Conservation (phyloP, 1,140 invertebrate genomes). For the Polypedilum pembai region DNA sequence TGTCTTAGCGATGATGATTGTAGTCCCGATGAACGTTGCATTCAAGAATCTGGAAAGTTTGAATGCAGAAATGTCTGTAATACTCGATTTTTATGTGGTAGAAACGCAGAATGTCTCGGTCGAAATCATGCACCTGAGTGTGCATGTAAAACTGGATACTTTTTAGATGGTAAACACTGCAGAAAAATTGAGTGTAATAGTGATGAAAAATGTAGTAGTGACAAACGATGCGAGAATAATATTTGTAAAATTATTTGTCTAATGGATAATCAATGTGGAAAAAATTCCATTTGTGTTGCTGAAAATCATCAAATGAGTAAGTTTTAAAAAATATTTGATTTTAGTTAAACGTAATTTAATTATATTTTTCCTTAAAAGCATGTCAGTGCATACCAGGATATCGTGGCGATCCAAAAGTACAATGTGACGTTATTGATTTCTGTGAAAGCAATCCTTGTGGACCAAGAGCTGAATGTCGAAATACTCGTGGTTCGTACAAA, state of each 20-base stretch:
- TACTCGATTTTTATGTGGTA: slow-evolving; percentile 60
- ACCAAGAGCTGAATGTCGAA: slow-evolving; percentile 72
- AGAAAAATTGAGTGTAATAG: slow-evolving; percentile 64
- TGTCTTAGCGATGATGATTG: slow-evolving; percentile 66
- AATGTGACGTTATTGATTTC: slow-evolving; percentile 69
- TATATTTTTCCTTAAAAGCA: slow-evolving; percentile 41
- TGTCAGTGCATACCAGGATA: slow-evolving; percentile 82
- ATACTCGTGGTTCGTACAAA: slow-evolving; percentile 69
- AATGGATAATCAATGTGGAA: slow-evolving; percentile 66
- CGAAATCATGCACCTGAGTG: slow-evolving; percentile 64
- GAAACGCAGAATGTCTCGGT: slow-evolving; percentile 68
- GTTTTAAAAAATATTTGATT: neutral
- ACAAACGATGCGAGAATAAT: slow-evolving; percentile 71
- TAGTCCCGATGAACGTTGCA: slow-evolving; percentile 56
- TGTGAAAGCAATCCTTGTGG: slow-evolving; percentile 72
- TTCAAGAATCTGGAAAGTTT: slow-evolving; percentile 58
- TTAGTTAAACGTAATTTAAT: neutral
- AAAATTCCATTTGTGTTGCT: slow-evolving; percentile 74
- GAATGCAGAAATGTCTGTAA: slow-evolving; percentile 66
- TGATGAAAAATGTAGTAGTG: slow-evolving; percentile 65
- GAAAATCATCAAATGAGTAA: slow-evolving; percentile 54
- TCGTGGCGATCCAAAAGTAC: slow-evolving; percentile 63
- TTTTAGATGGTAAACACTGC: slow-evolving; percentile 70
- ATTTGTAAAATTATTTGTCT: slow-evolving; percentile 80
- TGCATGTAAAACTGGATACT: slow-evolving; percentile 65